These are phyloP conservation scores for Prunella strophiata DNA, from an alignment of 2,797 vertebrate species.

Conservation along the genomic window DNA sequence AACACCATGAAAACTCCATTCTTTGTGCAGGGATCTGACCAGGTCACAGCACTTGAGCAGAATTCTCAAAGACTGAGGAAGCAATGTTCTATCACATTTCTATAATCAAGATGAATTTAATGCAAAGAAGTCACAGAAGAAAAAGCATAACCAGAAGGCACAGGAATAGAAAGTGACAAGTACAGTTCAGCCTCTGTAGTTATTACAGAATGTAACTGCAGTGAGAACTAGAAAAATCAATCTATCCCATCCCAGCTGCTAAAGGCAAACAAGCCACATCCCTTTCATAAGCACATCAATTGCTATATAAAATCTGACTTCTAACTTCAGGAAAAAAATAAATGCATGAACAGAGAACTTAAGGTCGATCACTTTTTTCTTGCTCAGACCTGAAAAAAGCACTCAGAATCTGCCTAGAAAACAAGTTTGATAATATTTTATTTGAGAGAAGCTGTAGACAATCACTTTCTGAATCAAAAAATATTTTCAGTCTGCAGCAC, in stretches of 20 bases:
- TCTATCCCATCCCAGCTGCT: background rate
- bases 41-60: background rate
- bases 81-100: background rate
- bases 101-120: background rate
- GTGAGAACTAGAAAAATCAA: background rate
- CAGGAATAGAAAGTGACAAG: background rate
- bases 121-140: background rate
- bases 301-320: background rate
- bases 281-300: background rate
- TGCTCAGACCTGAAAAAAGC: background rate
- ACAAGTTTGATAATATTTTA: background rate
- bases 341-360: background rate
- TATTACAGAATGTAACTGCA: background rate
- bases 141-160: background rate
- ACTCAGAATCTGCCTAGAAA: background rate
- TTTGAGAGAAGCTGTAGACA: background rate
- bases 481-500: background rate
- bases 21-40: background rate
- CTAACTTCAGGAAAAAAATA: background rate
- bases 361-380: background rate
- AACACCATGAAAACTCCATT: background rate
- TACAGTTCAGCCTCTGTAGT: background rate
- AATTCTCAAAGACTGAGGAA: background rate
- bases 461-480: constrained; percentile 26
- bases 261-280: background rate